phyloP scores from a whole-genome alignment of 1,140 invertebrate species.

The Papilio helenus region DNA sequence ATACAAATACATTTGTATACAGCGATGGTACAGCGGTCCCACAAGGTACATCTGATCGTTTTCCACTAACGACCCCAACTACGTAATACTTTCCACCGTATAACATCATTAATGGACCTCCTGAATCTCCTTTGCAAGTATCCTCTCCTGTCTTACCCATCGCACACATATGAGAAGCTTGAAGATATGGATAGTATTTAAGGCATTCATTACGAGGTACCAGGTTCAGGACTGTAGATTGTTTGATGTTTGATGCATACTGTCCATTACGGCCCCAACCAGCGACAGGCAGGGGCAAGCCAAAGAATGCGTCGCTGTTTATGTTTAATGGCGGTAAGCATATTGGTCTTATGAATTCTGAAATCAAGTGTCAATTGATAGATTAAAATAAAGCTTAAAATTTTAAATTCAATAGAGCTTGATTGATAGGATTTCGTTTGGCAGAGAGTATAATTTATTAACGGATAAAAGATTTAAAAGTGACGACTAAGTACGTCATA shows the following conservation, averaged over 20 bases:
- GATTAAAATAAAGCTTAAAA: background rate
- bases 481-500: background rate
- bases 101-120: conserved; percentile 72
- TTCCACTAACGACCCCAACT: conserved; percentile 72
- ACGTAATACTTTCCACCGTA: conserved; percentile 65
- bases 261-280: conserved; percentile 72
- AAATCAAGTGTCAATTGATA: conserved; percentile 41
- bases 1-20: conserved; percentile 73
- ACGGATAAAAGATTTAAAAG: background rate
- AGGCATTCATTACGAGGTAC: conserved; percentile 61
- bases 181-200: conserved; percentile 58
- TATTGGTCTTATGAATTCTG: conserved; percentile 72
- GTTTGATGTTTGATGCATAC: conserved; percentile 61
- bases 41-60: conserved; percentile 67
- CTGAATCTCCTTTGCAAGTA: conserved; percentile 75
- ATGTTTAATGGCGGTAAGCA: conserved; percentile 68
- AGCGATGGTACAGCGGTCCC: conserved; percentile 70
- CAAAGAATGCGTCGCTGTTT: conserved; percentile 60
- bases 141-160: conserved; percentile 67
- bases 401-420: background rate
- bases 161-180: conserved; percentile 63
- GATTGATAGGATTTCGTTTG: conserved; percentile 5
- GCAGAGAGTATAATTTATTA: background rate
- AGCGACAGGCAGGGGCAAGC: conserved; percentile 63
- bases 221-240: conserved; percentile 67